A percentile compares a stretch with the other conserved stretches of the same genome.
Evolutionary conservation across 2,888 invertebrate species (phyloP).

Genomic region (Melolontha melolontha): DNA sequence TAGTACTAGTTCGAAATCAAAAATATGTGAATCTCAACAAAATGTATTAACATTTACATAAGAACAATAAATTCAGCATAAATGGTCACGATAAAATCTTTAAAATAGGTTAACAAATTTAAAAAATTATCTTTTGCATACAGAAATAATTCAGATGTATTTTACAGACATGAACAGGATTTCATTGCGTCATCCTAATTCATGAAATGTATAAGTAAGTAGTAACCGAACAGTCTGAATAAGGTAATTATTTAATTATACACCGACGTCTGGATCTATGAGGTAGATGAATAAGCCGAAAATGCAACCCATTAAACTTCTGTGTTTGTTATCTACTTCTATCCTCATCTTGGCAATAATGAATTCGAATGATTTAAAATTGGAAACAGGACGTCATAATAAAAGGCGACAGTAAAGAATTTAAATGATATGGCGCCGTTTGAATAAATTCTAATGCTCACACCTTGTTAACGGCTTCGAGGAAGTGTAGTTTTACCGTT

Average conservation of each 20-base stretch:
- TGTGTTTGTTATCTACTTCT: slow-evolving; percentile 18
- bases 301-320: background rate
- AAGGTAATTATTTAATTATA: slow-evolving; percentile 27
- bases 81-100: too few species aligned
- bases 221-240: slow-evolving; percentile 1
- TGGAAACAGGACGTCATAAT: slow-evolving; percentile 42
- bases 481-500: slow-evolving; percentile 39
- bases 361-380: slow-evolving; percentile 33
- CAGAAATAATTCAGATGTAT: slow-evolving; percentile 9
- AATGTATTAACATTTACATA: too few species aligned
- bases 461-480: slow-evolving; percentile 38
- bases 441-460: slow-evolving; percentile 38
- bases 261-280: background rate
- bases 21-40: too few species aligned
- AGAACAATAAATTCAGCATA: too few species aligned
- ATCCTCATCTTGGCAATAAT: slow-evolving; percentile 20
- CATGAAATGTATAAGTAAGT: slow-evolving; percentile 24
- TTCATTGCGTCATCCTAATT: background rate
- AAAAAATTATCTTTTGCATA: too few species aligned
- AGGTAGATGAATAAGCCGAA: background rate
- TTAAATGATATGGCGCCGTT: slow-evolving; percentile 39
- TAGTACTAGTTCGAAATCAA: too few species aligned
- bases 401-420: slow-evolving; percentile 39
- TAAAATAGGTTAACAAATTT: too few species aligned
- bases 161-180: slow-evolving; percentile 10